phyloP scores from a whole-genome alignment of 2,797 vertebrate species.

The Smutsia gigantea region DNA sequence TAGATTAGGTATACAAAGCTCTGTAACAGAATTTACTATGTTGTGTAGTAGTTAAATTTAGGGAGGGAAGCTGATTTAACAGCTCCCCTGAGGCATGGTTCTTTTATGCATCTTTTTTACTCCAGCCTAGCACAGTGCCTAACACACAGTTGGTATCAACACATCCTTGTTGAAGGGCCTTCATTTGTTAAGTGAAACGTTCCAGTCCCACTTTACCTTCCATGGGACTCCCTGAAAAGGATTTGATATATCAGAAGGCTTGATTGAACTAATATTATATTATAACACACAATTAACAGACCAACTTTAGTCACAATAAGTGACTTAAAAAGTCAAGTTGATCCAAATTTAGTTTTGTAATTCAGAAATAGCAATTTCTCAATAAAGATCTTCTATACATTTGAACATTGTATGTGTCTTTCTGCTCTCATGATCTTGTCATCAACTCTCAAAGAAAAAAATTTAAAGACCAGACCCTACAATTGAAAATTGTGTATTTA shows the following conservation, averaged over 20 bases:
- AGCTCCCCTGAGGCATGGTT: neutral
- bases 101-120: neutral
- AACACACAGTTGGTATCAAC: neutral
- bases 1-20: neutral
- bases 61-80: neutral
- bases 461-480: neutral
- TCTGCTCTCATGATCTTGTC: conserved; percentile 21
- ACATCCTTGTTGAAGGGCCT: neutral
- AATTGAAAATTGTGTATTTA: neutral
- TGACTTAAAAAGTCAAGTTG: conserved; percentile 18
- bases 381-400: conserved; percentile 14
- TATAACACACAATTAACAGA: neutral
- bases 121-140: neutral
- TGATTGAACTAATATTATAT: neutral
- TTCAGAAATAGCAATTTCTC: conserved; percentile 53
- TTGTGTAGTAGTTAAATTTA: neutral
- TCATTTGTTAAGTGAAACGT: neutral
- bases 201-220: neutral
- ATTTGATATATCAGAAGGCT: neutral
- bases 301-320: neutral
- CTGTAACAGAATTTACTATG: neutral
- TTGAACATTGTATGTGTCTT: neutral
- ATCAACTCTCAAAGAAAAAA: conserved; percentile 33
- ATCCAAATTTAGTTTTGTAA: conserved; percentile 42
- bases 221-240: neutral